Percentiles rank a stretch among this genome's conserved stretches.
These are phyloP conservation scores for Pseudobourletiella spinata DNA, from an alignment of 1,140 invertebrate species.

Conservation along the genomic window DNA sequence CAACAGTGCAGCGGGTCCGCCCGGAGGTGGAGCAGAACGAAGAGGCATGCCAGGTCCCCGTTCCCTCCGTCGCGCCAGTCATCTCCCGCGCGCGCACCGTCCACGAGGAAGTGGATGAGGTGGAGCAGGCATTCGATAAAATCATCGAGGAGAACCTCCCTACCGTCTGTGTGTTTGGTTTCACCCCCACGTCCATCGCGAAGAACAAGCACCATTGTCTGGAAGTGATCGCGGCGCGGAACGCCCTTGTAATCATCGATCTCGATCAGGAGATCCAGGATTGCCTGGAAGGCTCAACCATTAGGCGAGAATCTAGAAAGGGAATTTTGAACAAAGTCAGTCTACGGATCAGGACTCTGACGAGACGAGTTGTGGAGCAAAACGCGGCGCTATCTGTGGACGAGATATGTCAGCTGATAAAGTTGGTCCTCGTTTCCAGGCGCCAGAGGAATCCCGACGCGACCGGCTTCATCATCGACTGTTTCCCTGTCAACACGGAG, in stretches of 20 bases:
- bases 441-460: neutral
- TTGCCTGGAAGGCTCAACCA: neutral
- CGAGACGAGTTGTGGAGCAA: neutral
- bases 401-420: constrained; percentile 1
- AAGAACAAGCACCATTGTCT: neutral
- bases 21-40: neutral
- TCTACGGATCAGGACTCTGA: neutral
- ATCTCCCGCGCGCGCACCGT: neutral
- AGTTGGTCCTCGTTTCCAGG: neutral
- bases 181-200: neutral
- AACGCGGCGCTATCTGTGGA: neutral
- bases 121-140: neutral
- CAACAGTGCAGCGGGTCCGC: neutral
- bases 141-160: neutral
- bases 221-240: neutral
- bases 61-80: neutral
- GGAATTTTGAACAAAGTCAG: neutral
- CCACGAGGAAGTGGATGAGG: neutral
- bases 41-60: neutral
- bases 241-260: neutral
- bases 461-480: neutral
- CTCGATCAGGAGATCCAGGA: neutral
- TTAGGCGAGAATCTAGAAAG: neutral
- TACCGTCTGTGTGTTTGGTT: neutral
- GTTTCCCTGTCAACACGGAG: neutral